phyloP scores from a whole-genome alignment of 1,140 invertebrate genomes.

The Cyrtorhinus lividipennis region DNA sequence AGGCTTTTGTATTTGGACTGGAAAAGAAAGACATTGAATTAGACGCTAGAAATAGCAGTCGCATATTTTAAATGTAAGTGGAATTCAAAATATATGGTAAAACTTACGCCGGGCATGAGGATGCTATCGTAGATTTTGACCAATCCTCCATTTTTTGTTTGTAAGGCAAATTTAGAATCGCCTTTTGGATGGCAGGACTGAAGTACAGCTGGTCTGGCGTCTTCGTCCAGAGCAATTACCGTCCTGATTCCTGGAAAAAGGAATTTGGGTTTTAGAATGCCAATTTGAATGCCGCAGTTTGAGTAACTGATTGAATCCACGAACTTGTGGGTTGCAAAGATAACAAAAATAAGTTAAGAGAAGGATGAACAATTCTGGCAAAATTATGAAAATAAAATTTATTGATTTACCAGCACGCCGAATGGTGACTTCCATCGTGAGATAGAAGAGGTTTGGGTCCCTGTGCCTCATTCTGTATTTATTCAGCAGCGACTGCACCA shows the following conservation, averaged over 20 bases:
- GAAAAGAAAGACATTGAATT: constrained; percentile 23
- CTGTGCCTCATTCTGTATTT: constrained; percentile 84
- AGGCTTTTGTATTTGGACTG: constrained; percentile 83
- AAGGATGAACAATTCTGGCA: too few relatives aligned
- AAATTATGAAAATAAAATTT: too few relatives aligned
- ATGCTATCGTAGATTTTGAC: constrained; percentile 83
- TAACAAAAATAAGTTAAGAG: too few relatives aligned
- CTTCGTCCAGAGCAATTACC: constrained; percentile 70
- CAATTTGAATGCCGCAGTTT: too few relatives aligned
- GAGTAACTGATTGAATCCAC: too few relatives aligned
- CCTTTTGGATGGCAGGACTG: constrained; percentile 83
- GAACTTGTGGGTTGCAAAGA: too few relatives aligned
- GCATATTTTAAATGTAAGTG: neutral
- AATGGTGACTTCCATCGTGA: constrained; percentile 85
- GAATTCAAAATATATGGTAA: neutral
- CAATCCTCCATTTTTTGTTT: constrained; percentile 67
- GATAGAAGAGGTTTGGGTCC: constrained; percentile 80
- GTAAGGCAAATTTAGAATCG: constrained; percentile 75
- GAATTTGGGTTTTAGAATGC: too few relatives aligned
- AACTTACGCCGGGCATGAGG: constrained; percentile 61
- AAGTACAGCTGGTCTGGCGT: constrained; percentile 69
- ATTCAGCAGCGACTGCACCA: constrained; percentile 65
- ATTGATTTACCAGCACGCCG: constrained; percentile 40
- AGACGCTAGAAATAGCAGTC: neutral
- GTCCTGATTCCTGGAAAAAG: constrained; percentile 53